Base-by-base conservation (phyloP, 2,888 invertebrate species). In the Sturmia bella region DNA sequence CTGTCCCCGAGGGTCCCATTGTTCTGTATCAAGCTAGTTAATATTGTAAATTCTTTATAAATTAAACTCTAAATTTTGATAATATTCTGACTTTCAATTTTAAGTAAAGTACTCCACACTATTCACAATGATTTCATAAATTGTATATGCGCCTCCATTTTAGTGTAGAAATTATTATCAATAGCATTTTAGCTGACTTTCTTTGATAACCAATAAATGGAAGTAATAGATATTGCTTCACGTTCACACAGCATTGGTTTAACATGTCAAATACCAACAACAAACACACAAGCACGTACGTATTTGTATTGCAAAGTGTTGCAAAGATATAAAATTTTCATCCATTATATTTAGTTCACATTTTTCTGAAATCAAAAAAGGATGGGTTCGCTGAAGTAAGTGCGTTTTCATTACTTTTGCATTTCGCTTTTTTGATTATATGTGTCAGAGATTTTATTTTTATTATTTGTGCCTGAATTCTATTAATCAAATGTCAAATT, bases 401-500 rank as follows among this genome's bases (percentile, higher is more conserved):
- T 32, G 32, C 32, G 32, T 32, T 32, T 61, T 12, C n/a, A n/a
- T 27, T 41, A 19, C 12, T 0, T 37, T n/a, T 61, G 0, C 24
- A 19, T 56, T 61, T 69, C 2, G 41, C 19, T 61, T 45, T n/a
- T 52, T 27, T 13, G n/a, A 21, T 70, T 56, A 63, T 24, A 24
- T 32, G n/a, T n/a, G n/a, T 73, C 15, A 3, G 54, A 54, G 17
- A 15, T 52, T 66, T 48, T 45, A 68, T 39, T 56, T 78, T 45
- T 79, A 52, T 66, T 74, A 74, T 66, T 63, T 48, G 54, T 68
- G 54, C 59, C 27, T 79, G 82, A 78, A 61, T 78, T 66, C 68
- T 75, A 83, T 83, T 83, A 80, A 83, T 83, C 83, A 83, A 74
- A 83, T 74, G 80, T 77, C 69, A 70, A 83, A 79, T 15, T 69